These are phyloP conservation scores for Arnoldichthys spilopterus DNA, from an alignment of 2,797 vertebrate species.

Conservation along the genomic window DNA sequence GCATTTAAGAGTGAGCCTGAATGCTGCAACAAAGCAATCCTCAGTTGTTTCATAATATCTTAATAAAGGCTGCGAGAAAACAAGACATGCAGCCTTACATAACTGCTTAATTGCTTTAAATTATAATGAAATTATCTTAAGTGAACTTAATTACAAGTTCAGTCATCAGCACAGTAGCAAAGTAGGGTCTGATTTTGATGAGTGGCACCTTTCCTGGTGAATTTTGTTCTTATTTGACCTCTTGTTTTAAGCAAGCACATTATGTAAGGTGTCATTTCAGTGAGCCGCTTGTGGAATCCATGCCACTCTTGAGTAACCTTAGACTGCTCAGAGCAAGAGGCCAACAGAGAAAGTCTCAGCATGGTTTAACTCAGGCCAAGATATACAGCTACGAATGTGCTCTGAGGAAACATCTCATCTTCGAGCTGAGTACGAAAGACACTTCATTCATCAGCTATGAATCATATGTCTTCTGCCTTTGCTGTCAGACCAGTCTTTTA, in stretches of 20 bases:
- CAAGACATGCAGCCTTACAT: slow-evolving; percentile 1
- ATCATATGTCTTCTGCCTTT: neutral
- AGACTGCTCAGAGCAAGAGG: slow-evolving; percentile 6
- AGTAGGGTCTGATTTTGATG: neutral
- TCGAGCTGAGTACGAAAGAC: neutral
- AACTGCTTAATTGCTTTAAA: slow-evolving; percentile 1
- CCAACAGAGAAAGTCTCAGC: neutral
- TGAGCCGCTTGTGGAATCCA: neutral
- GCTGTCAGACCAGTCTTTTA: neutral
- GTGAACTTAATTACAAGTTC: neutral
- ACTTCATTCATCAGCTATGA: neutral
- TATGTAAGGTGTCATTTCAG: slow-evolving; percentile 4
- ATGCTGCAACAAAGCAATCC: neutral
- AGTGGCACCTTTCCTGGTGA: neutral
- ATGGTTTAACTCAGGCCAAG: slow-evolving; percentile 21
- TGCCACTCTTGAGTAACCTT: neutral
- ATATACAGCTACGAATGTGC: slow-evolving; percentile 7
- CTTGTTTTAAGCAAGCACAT: neutral
- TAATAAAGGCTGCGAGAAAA: neutral
- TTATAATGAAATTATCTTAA: slow-evolving; percentile 10
- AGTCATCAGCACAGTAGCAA: neutral
- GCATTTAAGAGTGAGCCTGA: neutral
- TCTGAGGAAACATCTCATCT: slow-evolving; percentile 7
- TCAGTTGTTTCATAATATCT: neutral
- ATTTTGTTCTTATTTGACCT: neutral